Evolutionary conservation across 2,797 vertebrate species (phyloP), one percentile per base, ranked within the genome.

Genomic region (Falco berigora): DNA sequence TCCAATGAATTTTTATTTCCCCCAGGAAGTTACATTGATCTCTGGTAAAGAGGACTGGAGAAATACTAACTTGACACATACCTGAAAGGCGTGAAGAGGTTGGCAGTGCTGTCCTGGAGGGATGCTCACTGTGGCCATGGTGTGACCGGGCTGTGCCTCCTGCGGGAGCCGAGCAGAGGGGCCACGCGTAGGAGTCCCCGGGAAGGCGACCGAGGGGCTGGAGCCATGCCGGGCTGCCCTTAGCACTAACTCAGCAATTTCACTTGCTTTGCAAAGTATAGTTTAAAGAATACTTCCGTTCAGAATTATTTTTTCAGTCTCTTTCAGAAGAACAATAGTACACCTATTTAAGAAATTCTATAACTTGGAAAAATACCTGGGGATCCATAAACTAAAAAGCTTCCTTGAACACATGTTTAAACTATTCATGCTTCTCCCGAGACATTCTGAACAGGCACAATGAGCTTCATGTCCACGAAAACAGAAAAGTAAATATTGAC

Each of bases 321-420:
- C n/a, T 71, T 80, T 75, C 38, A 68, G 62, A 69, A 58, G 49
- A 86, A 58, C 44, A 38, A 91, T 20, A 63, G 20, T 63, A 46
- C 3, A 91, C 28, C 28, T 68, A 56, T 53, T 52, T 32, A 76
- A 92, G 67, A 81, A 80, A 68, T 50, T 55, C 79, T 88, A 72
- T 73, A 50, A 74, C 59, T 46, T 63, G 73, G 69, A 91, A 78
- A 67, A 93, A 42, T 61, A 97, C n/a, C 89, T 87, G 75, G 86
- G 92, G 95, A 96, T 40, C 63, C 71, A 89, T 94, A 88, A 96
- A 90, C 59, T 56, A 34, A 46, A 90, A 79, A 64, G 52, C 67
- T 93, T 95, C 82, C 87, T 95, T n/a, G 56, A 93, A 58, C 94
- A 96, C 47, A 84, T 92, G 86, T 93, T 96, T 78, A 88, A 97